Conservation (phyloP, 2,797 vertebrate genomes). For the Galago senegalensis region DNA sequence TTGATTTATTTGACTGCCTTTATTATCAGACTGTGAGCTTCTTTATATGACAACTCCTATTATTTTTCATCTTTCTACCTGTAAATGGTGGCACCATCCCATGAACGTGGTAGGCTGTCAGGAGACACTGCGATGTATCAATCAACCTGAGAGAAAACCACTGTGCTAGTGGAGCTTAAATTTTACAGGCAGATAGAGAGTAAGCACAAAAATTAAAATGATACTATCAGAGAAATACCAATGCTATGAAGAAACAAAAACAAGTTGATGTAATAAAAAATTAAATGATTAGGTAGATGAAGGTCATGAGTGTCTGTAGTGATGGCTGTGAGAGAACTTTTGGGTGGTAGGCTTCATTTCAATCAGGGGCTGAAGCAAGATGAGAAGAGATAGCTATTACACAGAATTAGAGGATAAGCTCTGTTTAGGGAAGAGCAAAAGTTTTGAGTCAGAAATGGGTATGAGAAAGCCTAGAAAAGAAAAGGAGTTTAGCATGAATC, state of each 20-base stretch:
- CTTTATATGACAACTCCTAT: background rate
- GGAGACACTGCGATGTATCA: accelerated
- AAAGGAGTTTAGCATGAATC: background rate
- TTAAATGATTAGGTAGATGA: background rate
- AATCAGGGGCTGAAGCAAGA: background rate
- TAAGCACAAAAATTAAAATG: background rate
- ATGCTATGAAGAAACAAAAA: background rate
- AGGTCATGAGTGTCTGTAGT: background rate
- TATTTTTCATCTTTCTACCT: background rate
- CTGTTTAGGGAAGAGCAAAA: background rate
- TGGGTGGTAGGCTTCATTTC: background rate
- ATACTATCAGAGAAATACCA: background rate
- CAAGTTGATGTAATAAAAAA: background rate
- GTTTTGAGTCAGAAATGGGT: background rate
- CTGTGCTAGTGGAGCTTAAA: background rate
- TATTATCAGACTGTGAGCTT: too few species aligned
- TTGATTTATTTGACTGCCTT: background rate
- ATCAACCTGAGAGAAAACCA: background rate
- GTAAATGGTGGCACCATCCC: too few species aligned
- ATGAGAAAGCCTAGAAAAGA: background rate
- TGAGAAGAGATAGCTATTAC: background rate
- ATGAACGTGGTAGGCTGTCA: too few species aligned
- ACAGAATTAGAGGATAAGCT: background rate
- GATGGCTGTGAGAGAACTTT: background rate
- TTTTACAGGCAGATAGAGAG: background rate